Evolutionary conservation across 2,113 vertebrate genomes (phyloP), one percentile per base, ranked within the genome.

Genomic region (Micromys minutus): DNA sequence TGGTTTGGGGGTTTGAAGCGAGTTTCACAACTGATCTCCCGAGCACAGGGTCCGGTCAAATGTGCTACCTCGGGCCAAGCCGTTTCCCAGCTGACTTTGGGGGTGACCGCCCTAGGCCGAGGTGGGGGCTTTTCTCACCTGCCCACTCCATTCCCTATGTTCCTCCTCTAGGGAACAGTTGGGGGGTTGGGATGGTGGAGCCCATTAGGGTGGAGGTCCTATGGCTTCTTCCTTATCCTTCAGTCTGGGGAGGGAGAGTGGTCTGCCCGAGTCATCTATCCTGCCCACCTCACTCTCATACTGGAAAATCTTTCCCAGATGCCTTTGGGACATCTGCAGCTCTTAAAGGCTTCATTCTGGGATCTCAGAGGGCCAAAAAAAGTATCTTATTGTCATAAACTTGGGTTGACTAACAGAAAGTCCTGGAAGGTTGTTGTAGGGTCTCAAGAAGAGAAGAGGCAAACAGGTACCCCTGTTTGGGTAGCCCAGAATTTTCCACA

Each of bases 1-100:
- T 98, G 98, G 98, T 98, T 98, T 98, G 98, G 98, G 98, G 98
- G 98, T 98, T 98, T 98, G 98, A 98, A 98, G 97, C 98, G n/a
- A 98, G 98, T 98, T 98, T 98, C 98, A 98, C 98, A 98, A 98
- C 98, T 97, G 98, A 98, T 98, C 98, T 98, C 97, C 97, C 97
- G 93, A 98, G 98, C 98, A 98, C 98, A 97, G 89, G 98, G 98
- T 98, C 98, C 97, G 75, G 98, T 98, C 97, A 98, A 97, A 96
- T 97, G 98, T 10, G 81, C 86, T 95, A 91, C 97, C 98, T 96
- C 97, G 76, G 96, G 84, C 89, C 84, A 97, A 97, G 97, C 95
- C 96, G 45, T 97, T 98, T 98, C 97, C 97, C 98, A 96, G 97
- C 97, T 98, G 97, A 95, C 97, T 96, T 94, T 72, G 93, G 96